These are phyloP conservation scores for Acheta domesticus DNA, from an alignment of 2,888 invertebrate genomes.

Conservation along the genomic window DNA sequence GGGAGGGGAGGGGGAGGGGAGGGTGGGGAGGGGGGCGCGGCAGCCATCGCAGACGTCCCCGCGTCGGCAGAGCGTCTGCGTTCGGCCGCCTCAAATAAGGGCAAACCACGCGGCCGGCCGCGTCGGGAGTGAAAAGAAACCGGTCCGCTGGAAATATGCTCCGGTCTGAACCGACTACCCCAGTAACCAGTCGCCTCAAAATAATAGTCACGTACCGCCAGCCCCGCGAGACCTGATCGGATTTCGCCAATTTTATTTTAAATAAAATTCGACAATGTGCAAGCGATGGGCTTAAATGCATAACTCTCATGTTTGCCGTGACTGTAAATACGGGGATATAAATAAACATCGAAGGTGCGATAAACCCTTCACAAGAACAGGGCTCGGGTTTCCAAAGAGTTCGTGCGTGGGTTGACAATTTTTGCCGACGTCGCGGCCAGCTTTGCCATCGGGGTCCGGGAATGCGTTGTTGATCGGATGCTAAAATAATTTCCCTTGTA, in stretches of 20 bases:
- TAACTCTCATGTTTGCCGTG: not conserved
- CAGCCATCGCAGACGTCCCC: not conserved
- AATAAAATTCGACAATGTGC: not conserved
- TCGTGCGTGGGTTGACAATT: not conserved
- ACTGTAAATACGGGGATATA: not conserved
- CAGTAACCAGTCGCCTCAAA: constrained; percentile 5
- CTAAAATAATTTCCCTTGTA: too few relatives aligned
- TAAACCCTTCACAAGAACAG: not conserved
- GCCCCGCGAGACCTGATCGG: not conserved
- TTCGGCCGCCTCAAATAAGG: not conserved
- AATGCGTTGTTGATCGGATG: too few relatives aligned
- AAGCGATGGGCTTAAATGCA: not conserved
- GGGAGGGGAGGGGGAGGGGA: too few relatives aligned
- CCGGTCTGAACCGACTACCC: not conserved
- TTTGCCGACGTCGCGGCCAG: not conserved
- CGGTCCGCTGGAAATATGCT: not conserved
- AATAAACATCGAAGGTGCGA: not conserved
- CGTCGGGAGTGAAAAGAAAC: not conserved
- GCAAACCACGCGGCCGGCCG: not conserved
- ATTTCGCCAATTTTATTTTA: not conserved
- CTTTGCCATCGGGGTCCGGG: too few relatives aligned
- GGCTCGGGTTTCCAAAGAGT: not conserved
- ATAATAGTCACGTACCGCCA: not conserved
- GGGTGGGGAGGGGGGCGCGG: too few relatives aligned
- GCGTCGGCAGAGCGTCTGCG: not conserved